These are phyloP conservation scores for Copsychus sechellarum DNA, from an alignment of 2,113 vertebrate species.

Conservation along the genomic window DNA sequence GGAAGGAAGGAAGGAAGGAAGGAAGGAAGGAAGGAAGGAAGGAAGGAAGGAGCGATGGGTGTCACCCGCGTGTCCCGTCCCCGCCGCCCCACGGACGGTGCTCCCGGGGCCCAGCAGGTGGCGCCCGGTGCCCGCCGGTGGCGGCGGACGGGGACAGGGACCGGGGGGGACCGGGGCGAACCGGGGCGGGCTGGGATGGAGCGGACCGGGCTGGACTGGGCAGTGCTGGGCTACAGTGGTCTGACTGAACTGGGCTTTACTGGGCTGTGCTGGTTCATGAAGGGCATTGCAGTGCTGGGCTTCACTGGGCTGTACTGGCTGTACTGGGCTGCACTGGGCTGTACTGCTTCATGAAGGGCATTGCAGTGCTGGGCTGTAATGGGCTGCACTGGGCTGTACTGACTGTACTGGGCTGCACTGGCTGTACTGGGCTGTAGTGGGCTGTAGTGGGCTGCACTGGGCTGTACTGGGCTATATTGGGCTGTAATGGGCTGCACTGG, in stretches of 20 bases:
- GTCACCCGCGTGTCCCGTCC: background rate
- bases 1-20: too few relatives aligned
- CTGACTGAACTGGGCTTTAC: background rate
- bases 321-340: too few relatives aligned
- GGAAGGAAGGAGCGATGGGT: too few relatives aligned
- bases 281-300: background rate
- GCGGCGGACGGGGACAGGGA: too few relatives aligned
- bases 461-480: too few relatives aligned
- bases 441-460: background rate
- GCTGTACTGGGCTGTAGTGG: too few relatives aligned
- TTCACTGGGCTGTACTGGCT: accelerated
- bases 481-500: too few relatives aligned
- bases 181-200: background rate
- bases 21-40: background rate
- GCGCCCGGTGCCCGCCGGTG: background rate
- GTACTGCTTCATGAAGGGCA: too few relatives aligned
- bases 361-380: too few relatives aligned
- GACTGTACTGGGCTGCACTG: too few relatives aligned
- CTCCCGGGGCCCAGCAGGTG: background rate
- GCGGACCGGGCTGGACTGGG: background rate
- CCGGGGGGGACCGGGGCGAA: background rate
- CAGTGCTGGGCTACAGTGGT: accelerated
- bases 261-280: background rate
- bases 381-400: too few relatives aligned
- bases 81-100: background rate